Percentiles rank a stretch among this genome's conserved stretches.
phyloP scores from a whole-genome alignment of 2,113 vertebrate species.

The Tychaedon coryphoeus region DNA sequence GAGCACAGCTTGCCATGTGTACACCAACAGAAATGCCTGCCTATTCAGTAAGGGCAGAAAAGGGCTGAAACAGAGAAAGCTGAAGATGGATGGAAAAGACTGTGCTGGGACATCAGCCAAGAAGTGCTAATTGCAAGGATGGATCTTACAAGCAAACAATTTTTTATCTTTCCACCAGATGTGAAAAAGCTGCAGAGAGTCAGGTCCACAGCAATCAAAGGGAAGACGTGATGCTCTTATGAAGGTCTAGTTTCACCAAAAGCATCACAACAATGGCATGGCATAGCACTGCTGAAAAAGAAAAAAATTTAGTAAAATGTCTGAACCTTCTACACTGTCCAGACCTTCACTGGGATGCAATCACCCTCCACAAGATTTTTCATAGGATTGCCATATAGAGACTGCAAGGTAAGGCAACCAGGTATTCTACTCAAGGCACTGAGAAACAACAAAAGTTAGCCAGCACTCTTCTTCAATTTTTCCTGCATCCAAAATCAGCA shows the following conservation, averaged over 20 bases:
- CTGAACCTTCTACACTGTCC: not conserved
- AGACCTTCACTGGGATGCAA: not conserved
- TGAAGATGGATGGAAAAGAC: not conserved
- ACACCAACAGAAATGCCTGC: not conserved
- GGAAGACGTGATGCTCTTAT: not conserved
- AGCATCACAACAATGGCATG: not conserved
- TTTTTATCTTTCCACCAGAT: not conserved
- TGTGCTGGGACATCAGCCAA: not conserved
- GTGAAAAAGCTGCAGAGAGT: not conserved
- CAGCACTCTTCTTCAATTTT: not conserved
- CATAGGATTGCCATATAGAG: not conserved
- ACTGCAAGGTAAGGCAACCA: not conserved
- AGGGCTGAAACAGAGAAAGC: not conserved
- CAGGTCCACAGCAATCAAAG: not conserved
- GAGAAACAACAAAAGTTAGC: not conserved
- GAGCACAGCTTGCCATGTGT: not conserved
- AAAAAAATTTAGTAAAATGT: not conserved
- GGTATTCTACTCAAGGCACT: not conserved
- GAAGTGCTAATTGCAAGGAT: not conserved
- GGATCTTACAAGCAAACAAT: not conserved
- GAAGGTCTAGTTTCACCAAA: not conserved
- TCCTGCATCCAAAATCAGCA: not conserved
- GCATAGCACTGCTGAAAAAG: not conserved
- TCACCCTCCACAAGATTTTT: not conserved
- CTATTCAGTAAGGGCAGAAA: not conserved